Percentiles rank a stretch among this genome's conserved stretches.
Conservation (phyloP, 1,140 invertebrate species). For the Lepidotrigona ventralis region DNA sequence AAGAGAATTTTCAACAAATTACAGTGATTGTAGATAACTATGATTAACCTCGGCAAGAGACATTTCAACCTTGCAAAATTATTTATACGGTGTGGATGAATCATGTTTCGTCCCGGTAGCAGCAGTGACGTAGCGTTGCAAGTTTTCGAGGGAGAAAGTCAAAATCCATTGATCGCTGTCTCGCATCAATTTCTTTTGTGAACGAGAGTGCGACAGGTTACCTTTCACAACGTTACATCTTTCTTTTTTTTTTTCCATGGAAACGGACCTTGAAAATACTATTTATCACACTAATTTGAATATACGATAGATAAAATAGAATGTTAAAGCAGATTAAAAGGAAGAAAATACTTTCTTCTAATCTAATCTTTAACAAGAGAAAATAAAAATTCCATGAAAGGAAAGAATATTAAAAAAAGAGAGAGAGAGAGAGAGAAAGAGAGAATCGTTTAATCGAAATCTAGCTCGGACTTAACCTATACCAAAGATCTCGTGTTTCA, state of each 20-base stretch:
- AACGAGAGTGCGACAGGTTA: background rate
- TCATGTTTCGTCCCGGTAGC: slow-evolving; percentile 2
- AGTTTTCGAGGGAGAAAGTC: slow-evolving; percentile 13
- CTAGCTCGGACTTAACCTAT: background rate
- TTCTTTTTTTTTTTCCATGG: background rate
- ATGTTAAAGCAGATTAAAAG: no score
- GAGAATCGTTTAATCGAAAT: background rate
- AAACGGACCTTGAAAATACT: background rate
- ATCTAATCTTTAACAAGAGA: background rate
- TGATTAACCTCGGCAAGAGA: background rate
- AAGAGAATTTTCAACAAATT: no score
- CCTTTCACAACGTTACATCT: background rate
- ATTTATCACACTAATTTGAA: background rate
- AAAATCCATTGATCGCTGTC: background rate
- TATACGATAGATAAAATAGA: background rate
- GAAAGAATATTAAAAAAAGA: background rate
- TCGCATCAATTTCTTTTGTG: background rate
- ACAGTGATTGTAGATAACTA: background rate
- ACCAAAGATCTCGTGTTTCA: background rate
- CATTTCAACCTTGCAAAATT: background rate
- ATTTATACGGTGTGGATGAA: slow-evolving; percentile 4
- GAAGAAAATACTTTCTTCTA: background rate
- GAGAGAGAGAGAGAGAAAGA: no score
- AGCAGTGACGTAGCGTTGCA: slow-evolving; percentile 3
- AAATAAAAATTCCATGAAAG: background rate